Evolutionary conservation across 2,888 invertebrate genomes (phyloP), one percentile per base, ranked within the genome.

Genomic region (Ophioninae sp.): DNA sequence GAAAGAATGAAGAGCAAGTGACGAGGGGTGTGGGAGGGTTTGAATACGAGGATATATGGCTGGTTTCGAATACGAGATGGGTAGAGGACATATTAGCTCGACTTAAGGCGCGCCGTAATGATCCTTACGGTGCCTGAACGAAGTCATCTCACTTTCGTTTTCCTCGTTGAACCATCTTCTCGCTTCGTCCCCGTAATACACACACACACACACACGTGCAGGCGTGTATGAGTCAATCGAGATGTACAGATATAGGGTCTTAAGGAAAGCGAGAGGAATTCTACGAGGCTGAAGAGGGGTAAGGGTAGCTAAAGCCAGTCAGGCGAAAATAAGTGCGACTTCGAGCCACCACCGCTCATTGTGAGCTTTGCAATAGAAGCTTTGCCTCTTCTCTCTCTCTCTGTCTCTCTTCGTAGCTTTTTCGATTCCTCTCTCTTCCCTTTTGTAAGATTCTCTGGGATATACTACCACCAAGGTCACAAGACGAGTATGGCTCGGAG

Each of bases 41-140:
- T 70, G 80, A 80, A 68, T 79, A 84, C 65, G 82, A 83, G 77
- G 75, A 84, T 84, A 85, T 83, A 82, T 64, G 79, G 75, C 75
- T 77, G 81, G 86, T 84, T 84, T 81, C 30, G 79, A 81, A 83
- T 80, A 72, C 67, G 81, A 84, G 85, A 79, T 83, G 86, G 84
- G 79, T 78, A 85, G 86, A 89, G 90, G 88, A 90, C 91, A 91
- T 92, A 92, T 93, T 93, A 92, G 92, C 92, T 92, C 92, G 91
- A 92, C 93, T 92, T 92, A 92, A 92, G 92, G 90, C 91, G 91
- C 89, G 89, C 89, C 89, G 89, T 92, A 92, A 92, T 91, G 92
- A 92, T 92, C 90, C 89, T 73, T 50, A 50, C 85, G 81, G 81
- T 81, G 84, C 72, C 75, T 85, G 84, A 89, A 88, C 89, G 86